phyloP scores from a whole-genome alignment of 30 jellyfish, hydroid and myxozoan genomes.

The Hydractinia echinata region DNA sequence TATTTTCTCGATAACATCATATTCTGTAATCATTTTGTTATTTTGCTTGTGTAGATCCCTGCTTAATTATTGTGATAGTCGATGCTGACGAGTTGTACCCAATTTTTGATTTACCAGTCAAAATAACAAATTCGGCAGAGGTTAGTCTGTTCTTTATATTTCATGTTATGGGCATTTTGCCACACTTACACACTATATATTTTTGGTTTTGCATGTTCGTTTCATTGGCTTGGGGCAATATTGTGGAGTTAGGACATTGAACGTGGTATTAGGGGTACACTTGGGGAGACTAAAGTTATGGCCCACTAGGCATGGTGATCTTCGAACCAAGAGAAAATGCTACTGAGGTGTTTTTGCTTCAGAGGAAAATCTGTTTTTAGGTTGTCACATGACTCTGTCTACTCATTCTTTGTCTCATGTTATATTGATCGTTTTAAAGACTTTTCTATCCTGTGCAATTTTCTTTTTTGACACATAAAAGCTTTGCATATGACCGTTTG shows the following conservation, averaged over 20 bases:
- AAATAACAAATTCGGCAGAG: constrained; percentile 80
- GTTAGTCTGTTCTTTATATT: constrained; percentile 21
- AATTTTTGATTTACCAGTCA: constrained; percentile 62
- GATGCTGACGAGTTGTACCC: constrained; percentile 53
- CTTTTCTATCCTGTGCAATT: not conserved
- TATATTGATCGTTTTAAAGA: too few relatives aligned
- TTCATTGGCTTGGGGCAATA: constrained; percentile 90
- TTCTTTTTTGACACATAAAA: not conserved
- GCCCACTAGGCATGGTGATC: constrained; percentile 95
- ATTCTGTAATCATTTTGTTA: not conserved
- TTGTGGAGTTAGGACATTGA: constrained; percentile 80
- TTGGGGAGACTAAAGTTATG: constrained; percentile 97
- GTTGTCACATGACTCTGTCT: constrained; percentile 14
- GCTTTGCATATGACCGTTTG: not conserved
- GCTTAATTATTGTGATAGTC: constrained; percentile 65
- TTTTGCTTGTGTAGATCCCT: constrained; percentile 51
- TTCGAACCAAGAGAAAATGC: constrained; percentile 71
- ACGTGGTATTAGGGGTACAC: constrained; percentile 78
- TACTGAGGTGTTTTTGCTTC: constrained; percentile 66
- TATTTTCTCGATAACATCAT: not conserved
- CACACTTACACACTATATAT: not conserved
- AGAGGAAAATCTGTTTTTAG: constrained; percentile 80
- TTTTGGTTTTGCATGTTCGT: constrained; percentile 4
- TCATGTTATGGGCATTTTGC: not conserved
- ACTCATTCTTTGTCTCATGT: too few relatives aligned